These are phyloP conservation scores for Luperina testacea DNA, from an alignment of 2,888 invertebrate species.

Conservation along the genomic window DNA sequence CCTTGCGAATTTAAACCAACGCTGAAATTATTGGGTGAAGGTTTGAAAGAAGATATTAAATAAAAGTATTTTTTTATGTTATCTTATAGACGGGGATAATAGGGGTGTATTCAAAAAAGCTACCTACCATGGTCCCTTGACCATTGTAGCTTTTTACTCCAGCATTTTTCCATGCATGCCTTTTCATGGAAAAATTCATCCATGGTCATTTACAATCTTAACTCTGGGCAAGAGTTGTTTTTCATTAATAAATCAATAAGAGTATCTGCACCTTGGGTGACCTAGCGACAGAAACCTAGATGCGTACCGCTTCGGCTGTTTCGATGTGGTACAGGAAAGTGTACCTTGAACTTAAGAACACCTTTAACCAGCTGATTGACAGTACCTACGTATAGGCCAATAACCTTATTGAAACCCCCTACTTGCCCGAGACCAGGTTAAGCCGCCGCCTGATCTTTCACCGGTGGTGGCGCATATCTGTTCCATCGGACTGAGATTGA, in stretches of 20 bases:
- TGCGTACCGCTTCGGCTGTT: not conserved
- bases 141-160: no score
- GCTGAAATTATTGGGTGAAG: not conserved
- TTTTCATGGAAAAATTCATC: not conserved
- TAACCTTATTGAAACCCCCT: not conserved
- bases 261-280: no score
- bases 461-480: no score
- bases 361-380: not conserved
- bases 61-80: not conserved
- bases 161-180: no score
- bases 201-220: not conserved
- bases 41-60: not conserved
- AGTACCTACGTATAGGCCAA: not conserved
- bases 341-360: not conserved
- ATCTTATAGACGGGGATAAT: not conserved
- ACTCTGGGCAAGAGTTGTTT: not conserved
- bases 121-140: not conserved
- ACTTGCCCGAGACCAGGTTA: not conserved
- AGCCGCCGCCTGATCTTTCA: not conserved
- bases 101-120: not conserved
- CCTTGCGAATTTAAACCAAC: not conserved
- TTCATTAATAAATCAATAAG: not conserved
- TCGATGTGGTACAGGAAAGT: not conserved
- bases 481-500: not conserved
- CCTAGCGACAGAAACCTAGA: not conserved